A percentile compares a stretch with the other conserved stretches of the same genome.
These are phyloP conservation scores for Trematocara variabile DNA, from an alignment of 2,113 vertebrate species.

Conservation along the genomic window DNA sequence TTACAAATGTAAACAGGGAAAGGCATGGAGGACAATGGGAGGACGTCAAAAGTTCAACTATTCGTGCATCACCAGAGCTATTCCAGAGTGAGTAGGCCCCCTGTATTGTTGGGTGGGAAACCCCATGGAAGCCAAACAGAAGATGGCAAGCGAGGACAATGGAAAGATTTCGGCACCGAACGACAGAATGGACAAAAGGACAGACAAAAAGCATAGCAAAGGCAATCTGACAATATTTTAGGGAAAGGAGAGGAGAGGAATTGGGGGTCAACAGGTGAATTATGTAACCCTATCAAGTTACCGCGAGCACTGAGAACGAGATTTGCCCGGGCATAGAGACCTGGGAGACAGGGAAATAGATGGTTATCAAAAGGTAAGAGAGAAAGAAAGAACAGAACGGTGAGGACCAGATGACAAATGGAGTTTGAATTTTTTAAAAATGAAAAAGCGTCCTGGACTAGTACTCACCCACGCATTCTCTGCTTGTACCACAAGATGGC, in stretches of 20 bases:
- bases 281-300: conserved; percentile 69
- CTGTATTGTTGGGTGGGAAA: conserved; percentile 17
- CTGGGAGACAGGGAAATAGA: conserved; percentile 76
- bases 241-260: conserved; percentile 3
- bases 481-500: conserved; percentile 90
- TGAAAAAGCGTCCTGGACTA: accelerated
- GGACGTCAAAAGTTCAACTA: conserved; percentile 1
- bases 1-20: conserved; percentile 38
- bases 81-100: conserved; percentile 11
- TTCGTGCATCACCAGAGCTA: not conserved
- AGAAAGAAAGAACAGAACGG: conserved; percentile 18
- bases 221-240: not conserved
- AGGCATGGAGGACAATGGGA: conserved; percentile 1
- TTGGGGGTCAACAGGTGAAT: conserved; percentile 29
- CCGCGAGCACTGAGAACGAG: conserved; percentile 74
- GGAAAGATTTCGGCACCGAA: conserved; percentile 29
- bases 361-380: conserved; percentile 55
- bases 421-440: not conserved
- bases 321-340: conserved; percentile 74
- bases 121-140: conserved; percentile 25
- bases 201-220: conserved; percentile 24
- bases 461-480: conserved; percentile 88
- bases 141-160: conserved; percentile 53
- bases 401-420: conserved; percentile 28
- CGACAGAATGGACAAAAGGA: conserved; percentile 32